Base-by-base conservation (phyloP, 2,113 vertebrate species). In the Excalfactoria chinensis region DNA sequence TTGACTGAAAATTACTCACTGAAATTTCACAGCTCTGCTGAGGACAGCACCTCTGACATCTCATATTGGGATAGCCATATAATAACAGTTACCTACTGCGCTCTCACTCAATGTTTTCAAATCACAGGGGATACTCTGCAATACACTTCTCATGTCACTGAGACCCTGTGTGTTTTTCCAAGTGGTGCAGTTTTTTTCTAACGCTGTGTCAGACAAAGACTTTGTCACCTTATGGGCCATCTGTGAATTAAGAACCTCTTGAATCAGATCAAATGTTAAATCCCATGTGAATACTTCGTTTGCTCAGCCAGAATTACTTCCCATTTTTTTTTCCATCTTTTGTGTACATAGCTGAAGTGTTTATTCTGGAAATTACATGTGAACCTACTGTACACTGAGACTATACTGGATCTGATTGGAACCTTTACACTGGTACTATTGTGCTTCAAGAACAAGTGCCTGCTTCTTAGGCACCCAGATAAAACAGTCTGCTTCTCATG, bases 351-450 rank as follows among this genome's bases (percentile, higher is more conserved):
- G 88, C 63, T 76, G 58, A 93, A 96, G 74, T 94, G 94, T 97
- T 94, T 95, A 89, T 94, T 89, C 92, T 96, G 95, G 93, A 95
- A 96, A 93, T 92, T 90, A 89, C 89, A 87, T 93, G 84, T 49
- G 74, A 93, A 90, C 74, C 71, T 90, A 92, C 76, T 92, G 91
- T 95, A 95, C 0, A 5, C 58, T 51, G 87, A 80, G 73, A 70
- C 79, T 94, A 64, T 88, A 30, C 63, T 95, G 85, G 49, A 67
- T 88, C 87, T 87, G 90, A 94, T 85, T 92, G 87, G 93, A 82
- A 89, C 84, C 92, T 88, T 92, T 90, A 96, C 93, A 95, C 81
- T 95, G 90, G 77, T 9, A 55, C 80, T 82, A 85, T 96, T 95
- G 86, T 96, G 77, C 89, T 93, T 84, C 55, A 59, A 55, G 84